Percentiles rank a stretch among this genome's conserved stretches.
These are phyloP conservation scores for Phymastichus coffea DNA, from an alignment of 1,140 invertebrate genomes.

Conservation along the genomic window DNA sequence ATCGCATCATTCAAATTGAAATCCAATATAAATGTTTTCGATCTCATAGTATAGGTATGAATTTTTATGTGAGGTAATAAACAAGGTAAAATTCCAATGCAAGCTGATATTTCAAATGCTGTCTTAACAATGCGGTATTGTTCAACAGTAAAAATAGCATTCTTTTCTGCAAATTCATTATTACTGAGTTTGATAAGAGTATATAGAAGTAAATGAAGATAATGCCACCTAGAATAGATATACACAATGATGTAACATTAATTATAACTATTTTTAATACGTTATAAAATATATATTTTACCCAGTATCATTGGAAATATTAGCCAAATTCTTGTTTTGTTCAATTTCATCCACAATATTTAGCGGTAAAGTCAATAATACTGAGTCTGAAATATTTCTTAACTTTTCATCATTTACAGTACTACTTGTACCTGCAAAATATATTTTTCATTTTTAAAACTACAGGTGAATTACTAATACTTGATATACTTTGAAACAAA, in stretches of 20 bases:
- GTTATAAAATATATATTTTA: constrained; percentile 21
- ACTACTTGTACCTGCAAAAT: constrained; percentile 1
- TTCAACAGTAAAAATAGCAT: constrained; percentile 61
- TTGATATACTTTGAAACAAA: not conserved
- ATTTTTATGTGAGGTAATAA: constrained; percentile 53
- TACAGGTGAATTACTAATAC: not conserved
- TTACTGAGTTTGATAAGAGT: constrained; percentile 34
- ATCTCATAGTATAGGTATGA: not conserved
- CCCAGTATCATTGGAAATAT: constrained; percentile 23
- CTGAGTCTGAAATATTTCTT: constrained; percentile 24
- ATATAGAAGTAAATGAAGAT: constrained; percentile 36
- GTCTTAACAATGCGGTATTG: constrained; percentile 59
- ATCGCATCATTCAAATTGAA: not conserved
- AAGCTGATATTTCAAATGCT: constrained; percentile 62
- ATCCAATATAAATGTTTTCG: not conserved
- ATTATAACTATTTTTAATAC: too few relatives aligned
- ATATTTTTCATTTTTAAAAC: not conserved
- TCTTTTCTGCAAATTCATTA: constrained; percentile 30
- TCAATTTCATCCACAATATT: constrained; percentile 27
- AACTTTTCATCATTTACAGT: constrained; percentile 24
- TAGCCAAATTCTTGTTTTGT: constrained; percentile 19
- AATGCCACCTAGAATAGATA: constrained; percentile 36
- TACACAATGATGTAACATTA: too few relatives aligned
- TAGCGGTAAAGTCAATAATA: constrained; percentile 26
- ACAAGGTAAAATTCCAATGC: constrained; percentile 65